A percentile compares a stretch with the other conserved stretches of the same genome.
Conservation (phyloP, 2,797 vertebrate species). For the Mus spretus region DNA sequence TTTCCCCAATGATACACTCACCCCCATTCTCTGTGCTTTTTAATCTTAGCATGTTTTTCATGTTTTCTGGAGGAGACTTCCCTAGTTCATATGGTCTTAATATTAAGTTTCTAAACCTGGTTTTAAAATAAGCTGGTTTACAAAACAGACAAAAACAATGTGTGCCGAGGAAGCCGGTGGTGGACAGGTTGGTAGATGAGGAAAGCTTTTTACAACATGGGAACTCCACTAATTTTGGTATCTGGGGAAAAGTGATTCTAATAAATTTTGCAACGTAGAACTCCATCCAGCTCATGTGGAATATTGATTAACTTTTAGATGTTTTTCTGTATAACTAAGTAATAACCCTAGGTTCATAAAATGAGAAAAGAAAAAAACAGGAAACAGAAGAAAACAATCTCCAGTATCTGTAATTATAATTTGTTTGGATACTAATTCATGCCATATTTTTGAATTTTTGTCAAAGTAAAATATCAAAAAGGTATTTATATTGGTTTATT, state of each 20-base stretch:
- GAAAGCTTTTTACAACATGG: not conserved
- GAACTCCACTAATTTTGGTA: not conserved
- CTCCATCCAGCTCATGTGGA: constrained; percentile 39
- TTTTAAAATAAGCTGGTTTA: constrained; percentile 41
- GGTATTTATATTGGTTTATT: not conserved
- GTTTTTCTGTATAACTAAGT: constrained; percentile 49
- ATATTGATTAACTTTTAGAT: constrained; percentile 51
- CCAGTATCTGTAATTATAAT: constrained; percentile 9
- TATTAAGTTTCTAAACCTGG: constrained; percentile 64
- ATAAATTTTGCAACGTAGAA: constrained; percentile 45
- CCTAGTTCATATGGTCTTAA: constrained; percentile 32
- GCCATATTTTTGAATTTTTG: constrained; percentile 48
- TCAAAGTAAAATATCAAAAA: constrained; percentile 57
- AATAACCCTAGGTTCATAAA: constrained; percentile 56
- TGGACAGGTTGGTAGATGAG: not conserved
- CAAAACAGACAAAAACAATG: constrained; percentile 28
- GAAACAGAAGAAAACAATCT: constrained; percentile 52
- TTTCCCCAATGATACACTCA: not conserved
- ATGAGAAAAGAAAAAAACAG: constrained; percentile 52
- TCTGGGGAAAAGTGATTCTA: constrained; percentile 24
- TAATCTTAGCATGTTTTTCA: not conserved
- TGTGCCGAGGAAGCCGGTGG: not conserved
- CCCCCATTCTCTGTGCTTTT: not conserved
- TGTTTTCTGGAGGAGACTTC: not conserved
- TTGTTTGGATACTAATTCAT: constrained; percentile 48